These are phyloP conservation scores for Panthera tigris DNA, from an alignment of 2,113 vertebrate species.

Conservation along the genomic window DNA sequence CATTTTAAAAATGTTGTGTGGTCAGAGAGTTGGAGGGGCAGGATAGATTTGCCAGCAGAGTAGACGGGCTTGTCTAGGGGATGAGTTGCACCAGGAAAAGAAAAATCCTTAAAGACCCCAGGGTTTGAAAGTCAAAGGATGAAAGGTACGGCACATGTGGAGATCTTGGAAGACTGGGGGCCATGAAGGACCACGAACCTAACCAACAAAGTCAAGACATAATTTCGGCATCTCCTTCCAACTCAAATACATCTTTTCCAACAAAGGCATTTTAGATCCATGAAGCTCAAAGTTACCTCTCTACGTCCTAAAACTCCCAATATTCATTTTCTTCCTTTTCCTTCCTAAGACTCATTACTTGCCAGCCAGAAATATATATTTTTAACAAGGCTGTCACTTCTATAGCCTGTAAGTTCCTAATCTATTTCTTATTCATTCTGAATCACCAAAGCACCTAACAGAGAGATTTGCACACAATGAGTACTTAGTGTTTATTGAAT, in stretches of 20 bases:
- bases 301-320: not conserved
- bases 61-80: not conserved
- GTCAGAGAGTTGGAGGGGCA: not conserved
- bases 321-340: not conserved
- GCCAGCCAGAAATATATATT: not conserved
- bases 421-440: not conserved
- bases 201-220: too few relatives aligned
- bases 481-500: slow-evolving; percentile 21
- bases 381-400: not conserved
- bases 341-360: not conserved
- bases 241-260: not conserved
- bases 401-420: not conserved
- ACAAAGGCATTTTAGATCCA: not conserved
- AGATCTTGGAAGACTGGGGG: not conserved
- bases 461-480: slow-evolving; percentile 9
- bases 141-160: not conserved
- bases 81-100: not conserved
- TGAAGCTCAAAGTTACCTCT: not conserved
- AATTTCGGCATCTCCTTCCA: not conserved
- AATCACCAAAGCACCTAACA: not conserved
- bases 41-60: not conserved
- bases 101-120: not conserved
- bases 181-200: too few relatives aligned
- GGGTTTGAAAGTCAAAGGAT: not conserved
- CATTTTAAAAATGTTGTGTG: not conserved